Conservation (phyloP, 2,113 vertebrate species). For the Atherinomorus stipes region DNA sequence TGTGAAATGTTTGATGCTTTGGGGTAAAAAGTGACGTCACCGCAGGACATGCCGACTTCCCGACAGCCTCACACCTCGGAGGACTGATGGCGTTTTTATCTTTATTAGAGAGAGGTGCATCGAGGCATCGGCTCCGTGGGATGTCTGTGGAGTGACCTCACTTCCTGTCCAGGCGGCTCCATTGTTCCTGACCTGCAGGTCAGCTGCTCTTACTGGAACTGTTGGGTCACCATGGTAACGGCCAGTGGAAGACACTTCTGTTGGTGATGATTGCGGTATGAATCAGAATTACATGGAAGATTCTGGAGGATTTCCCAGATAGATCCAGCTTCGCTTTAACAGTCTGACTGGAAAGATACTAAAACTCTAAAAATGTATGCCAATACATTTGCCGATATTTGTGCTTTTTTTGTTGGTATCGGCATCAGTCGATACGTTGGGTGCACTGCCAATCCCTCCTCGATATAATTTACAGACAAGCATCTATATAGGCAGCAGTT, state of each 20-base stretch:
- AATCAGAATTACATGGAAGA: neutral
- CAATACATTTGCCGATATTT: too few relatives aligned
- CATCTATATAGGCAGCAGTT: too few relatives aligned
- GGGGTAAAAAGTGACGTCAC: constrained; percentile 17
- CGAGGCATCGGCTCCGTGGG: constrained; percentile 16
- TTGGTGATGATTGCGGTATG: neutral
- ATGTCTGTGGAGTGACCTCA: constrained; percentile 14
- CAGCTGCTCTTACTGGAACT: constrained; percentile 14
- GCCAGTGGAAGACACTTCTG: neutral
- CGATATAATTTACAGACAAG: too few relatives aligned
- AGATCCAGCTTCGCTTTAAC: too few relatives aligned
- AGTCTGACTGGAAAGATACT: too few relatives aligned
- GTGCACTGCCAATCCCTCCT: too few relatives aligned
- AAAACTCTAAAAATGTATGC: too few relatives aligned
- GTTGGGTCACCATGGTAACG: neutral
- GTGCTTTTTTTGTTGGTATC: too few relatives aligned
- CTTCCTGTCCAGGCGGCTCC: constrained; percentile 26
- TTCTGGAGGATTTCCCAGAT: too few relatives aligned
- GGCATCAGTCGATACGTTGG: too few relatives aligned
- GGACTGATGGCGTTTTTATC: constrained; percentile 2
- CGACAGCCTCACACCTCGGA: neutral
- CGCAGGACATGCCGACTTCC: neutral
- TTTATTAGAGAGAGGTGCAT: constrained; percentile 2
- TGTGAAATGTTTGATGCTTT: neutral
- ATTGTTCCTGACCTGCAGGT: constrained; percentile 25